A percentile compares a stretch with the other conserved stretches of the same genome.
These are phyloP conservation scores for Scopus umbretta DNA, from an alignment of 2,113 vertebrate species.

Conservation along the genomic window DNA sequence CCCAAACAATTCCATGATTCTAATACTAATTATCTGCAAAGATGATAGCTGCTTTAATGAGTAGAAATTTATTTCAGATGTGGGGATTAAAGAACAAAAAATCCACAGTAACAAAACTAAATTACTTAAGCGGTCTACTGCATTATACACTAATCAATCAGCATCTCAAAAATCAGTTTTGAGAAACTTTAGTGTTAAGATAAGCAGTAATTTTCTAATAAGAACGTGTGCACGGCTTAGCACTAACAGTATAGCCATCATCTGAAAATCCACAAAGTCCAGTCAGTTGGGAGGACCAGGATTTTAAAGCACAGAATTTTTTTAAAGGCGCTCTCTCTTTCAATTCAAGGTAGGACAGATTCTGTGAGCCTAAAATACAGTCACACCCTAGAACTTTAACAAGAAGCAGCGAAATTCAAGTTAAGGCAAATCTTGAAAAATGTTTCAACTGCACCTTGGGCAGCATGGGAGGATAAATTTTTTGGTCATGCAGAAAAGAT, in stretches of 20 bases:
- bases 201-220: background rate
- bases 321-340: background rate
- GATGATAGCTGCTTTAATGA: background rate
- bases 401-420: background rate
- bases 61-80: background rate
- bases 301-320: background rate
- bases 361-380: background rate
- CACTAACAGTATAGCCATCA: background rate
- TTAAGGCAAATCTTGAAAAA: background rate
- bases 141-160: background rate
- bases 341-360: background rate
- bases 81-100: background rate
- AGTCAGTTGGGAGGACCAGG: background rate
- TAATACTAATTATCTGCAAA: background rate
- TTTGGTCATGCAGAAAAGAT: background rate
- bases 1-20: background rate
- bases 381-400: background rate
- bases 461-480: background rate
- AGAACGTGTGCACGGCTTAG: background rate
- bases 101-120: background rate
- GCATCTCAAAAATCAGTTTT: background rate
- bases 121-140: background rate
- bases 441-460: background rate
- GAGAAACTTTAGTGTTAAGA: background rate
- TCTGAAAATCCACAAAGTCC: background rate